A percentile compares a stretch with the other conserved stretches of the same genome.
Evolutionary conservation across 2,888 invertebrate genomes (phyloP).

Genomic region (Chymomyza amoena): DNA sequence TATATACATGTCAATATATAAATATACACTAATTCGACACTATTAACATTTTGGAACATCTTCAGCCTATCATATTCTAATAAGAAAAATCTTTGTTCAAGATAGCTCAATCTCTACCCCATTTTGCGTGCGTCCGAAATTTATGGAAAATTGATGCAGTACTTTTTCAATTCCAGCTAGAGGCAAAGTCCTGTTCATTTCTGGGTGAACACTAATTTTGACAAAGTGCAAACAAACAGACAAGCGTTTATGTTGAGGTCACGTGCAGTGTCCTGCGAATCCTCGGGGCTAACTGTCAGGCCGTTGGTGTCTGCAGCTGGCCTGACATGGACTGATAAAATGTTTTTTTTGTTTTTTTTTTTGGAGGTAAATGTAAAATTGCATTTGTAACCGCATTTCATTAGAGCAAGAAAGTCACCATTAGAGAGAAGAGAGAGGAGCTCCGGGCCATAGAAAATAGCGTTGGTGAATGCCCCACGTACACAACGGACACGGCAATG

Average conservation of each 20-base stretch:
- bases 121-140: not conserved
- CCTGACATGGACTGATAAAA: conserved; percentile 67
- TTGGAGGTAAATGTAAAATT: conserved; percentile 62
- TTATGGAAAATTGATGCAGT: not conserved
- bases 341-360: conserved; percentile 42
- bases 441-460: not conserved
- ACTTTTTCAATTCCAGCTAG: conserved; percentile 65
- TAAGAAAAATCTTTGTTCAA: too few relatives aligned
- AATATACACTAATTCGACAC: too few relatives aligned
- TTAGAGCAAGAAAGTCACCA: conserved; percentile 69
- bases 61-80: too few relatives aligned
- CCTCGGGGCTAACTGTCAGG: not conserved
- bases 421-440: conserved; percentile 45
- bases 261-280: not conserved
- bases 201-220: conserved; percentile 69
- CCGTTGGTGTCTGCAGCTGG: conserved; percentile 17
- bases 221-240: conserved; percentile 72
- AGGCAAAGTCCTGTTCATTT: conserved; percentile 71
- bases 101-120: too few relatives aligned
- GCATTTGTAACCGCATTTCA: conserved; percentile 70
- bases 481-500: not conserved
- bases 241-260: conserved; percentile 13
- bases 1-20: too few relatives aligned
- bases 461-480: not conserved
- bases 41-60: too few relatives aligned